A percentile compares a stretch with the other conserved stretches of the same genome.
phyloP scores from a whole-genome alignment of 2,888 invertebrate genomes.

The Plutella xylostella region DNA sequence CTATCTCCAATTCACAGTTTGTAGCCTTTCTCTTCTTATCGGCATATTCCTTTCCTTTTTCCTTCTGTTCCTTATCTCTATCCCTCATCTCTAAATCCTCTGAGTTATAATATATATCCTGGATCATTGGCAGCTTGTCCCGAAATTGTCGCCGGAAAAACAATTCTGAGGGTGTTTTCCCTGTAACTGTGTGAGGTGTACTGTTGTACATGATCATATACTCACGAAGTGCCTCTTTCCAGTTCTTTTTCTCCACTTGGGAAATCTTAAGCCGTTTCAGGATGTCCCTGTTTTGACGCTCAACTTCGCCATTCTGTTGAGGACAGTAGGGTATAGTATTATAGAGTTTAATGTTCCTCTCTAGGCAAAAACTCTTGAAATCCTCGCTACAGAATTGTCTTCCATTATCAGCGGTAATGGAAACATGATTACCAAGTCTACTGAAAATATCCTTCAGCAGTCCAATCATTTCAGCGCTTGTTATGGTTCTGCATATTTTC shows the following conservation, averaged over 20 bases:
- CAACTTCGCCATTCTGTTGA: slow-evolving; percentile 23
- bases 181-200: neutral
- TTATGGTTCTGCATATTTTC: slow-evolving; percentile 3
- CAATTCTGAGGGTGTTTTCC: neutral
- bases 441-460: slow-evolving; percentile 8
- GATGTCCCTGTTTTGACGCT: slow-evolving; percentile 11
- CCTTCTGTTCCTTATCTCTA: slow-evolving; percentile 15
- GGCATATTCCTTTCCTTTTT: slow-evolving; percentile 7
- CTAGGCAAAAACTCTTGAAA: slow-evolving; percentile 7
- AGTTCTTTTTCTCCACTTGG: slow-evolving; percentile 2
- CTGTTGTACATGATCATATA: neutral
- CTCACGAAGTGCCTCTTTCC: neutral
- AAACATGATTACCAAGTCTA: slow-evolving; percentile 5
- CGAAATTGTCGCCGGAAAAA: slow-evolving; percentile 1
- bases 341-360: slow-evolving; percentile 5
- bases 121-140: slow-evolving; percentile 8
- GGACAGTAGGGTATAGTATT: slow-evolving; percentile 22
- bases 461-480: slow-evolving; percentile 5
- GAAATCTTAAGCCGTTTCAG: slow-evolving; percentile 18
- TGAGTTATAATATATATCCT: neutral
- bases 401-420: slow-evolving; percentile 8
- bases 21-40: slow-evolving; percentile 3
- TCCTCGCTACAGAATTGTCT: slow-evolving; percentile 8
- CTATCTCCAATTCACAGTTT: slow-evolving; percentile 1
- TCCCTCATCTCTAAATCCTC: slow-evolving; percentile 14